Evolutionary conservation across 2,113 vertebrate genomes (phyloP).

Genomic region (Pseudopodoces humilis): DNA sequence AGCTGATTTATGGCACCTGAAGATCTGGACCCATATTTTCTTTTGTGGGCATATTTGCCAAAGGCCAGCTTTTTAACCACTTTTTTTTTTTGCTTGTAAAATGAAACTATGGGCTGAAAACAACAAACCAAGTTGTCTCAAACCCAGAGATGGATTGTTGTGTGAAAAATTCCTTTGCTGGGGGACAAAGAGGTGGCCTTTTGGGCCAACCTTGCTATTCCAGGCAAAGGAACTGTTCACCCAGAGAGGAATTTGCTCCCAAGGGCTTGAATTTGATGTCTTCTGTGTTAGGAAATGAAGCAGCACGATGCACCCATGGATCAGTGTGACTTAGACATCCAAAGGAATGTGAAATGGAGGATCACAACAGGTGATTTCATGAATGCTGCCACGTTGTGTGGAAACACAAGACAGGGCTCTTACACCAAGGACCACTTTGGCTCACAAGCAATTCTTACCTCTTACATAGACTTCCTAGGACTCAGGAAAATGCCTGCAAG

Average conservation of each 20-base stretch:
- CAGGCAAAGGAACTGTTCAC: background rate
- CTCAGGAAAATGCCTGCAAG: background rate
- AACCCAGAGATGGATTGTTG: background rate
- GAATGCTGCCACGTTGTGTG: background rate
- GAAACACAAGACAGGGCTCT: background rate
- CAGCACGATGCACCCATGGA: background rate
- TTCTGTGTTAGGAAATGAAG: background rate
- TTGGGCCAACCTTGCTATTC: background rate
- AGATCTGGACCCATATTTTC: slow-evolving; percentile 20
- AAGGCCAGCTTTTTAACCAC: background rate
- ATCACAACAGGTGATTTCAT: background rate
- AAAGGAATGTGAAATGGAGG: background rate
- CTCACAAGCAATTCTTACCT: background rate
- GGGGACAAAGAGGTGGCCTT: background rate
- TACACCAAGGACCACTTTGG: background rate
- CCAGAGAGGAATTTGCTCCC: background rate
- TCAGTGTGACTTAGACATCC: background rate
- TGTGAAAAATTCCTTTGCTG: background rate
- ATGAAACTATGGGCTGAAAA: background rate
- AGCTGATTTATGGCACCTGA: slow-evolving; percentile 53
- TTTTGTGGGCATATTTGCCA: slow-evolving; percentile 1
- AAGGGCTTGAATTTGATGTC: background rate
- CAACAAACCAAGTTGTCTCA: background rate
- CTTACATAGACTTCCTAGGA: fast-evolving
- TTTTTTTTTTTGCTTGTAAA: background rate